A percentile compares a stretch with the other conserved stretches of the same genome.
Evolutionary conservation across 2,888 invertebrate species (phyloP).

Genomic region (Anagyrus pseudococci): DNA sequence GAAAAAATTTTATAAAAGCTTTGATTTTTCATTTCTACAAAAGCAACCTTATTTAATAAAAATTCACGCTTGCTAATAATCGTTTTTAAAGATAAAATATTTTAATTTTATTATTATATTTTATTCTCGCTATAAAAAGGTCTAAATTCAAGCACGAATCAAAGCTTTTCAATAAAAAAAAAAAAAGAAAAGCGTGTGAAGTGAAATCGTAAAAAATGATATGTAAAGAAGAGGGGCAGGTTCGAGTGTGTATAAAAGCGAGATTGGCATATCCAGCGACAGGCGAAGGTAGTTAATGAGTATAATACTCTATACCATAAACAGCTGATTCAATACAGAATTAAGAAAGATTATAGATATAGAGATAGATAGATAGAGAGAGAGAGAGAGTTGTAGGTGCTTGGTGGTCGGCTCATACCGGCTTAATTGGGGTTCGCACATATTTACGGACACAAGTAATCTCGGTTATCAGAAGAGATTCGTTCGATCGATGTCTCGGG

Average conservation of each 20-base stretch:
- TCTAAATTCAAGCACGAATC: too few species aligned
- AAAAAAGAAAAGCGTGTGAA: background rate
- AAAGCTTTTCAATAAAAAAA: background rate
- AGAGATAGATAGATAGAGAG: slow-evolving; percentile 33
- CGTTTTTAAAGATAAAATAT: too few species aligned
- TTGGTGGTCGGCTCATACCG: slow-evolving; percentile 57
- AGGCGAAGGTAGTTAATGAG: slow-evolving; percentile 5
- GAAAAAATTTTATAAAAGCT: background rate
- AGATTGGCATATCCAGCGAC: slow-evolving; percentile 5
- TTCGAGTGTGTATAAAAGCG: background rate
- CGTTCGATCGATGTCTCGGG: too few species aligned
- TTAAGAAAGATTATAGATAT: slow-evolving; percentile 21
- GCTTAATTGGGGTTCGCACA: slow-evolving; percentile 44
- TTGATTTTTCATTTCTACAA: background rate
- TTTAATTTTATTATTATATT: too few species aligned
- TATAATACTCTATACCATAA: background rate
- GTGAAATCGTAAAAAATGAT: slow-evolving; percentile 3
- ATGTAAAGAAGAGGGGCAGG: too few species aligned
- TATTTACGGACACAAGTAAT: slow-evolving; percentile 45
- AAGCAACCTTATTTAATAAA: background rate
- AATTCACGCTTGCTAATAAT: too few species aligned
- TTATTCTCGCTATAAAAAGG: too few species aligned
- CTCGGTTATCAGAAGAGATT: too few species aligned
- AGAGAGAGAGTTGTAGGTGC: slow-evolving; percentile 47
- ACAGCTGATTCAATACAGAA: slow-evolving; percentile 12